These are phyloP conservation scores for Phaonia tiefii DNA, from an alignment of 2,888 invertebrate genomes.

Conservation along the genomic window DNA sequence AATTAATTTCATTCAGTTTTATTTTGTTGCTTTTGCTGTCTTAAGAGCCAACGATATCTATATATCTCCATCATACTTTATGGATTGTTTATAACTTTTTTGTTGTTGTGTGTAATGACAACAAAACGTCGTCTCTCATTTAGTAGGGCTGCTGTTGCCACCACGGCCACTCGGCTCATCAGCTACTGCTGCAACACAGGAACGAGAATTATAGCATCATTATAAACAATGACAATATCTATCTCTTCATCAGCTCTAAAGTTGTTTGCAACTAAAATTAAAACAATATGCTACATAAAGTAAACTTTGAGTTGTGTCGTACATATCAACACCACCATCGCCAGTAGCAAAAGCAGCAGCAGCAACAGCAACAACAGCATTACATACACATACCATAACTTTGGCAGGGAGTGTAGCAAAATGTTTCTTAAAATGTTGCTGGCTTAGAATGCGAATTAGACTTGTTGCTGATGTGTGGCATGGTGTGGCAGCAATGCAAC, in stretches of 20 bases:
- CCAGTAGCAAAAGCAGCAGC: background rate
- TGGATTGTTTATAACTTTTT: slow-evolving; percentile 39
- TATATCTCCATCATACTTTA: slow-evolving; percentile 40
- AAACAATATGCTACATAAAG: slow-evolving; percentile 59
- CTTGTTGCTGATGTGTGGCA: slow-evolving; percentile 9
- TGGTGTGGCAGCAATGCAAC: background rate
- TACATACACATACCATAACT: background rate
- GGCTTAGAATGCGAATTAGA: slow-evolving; percentile 32
- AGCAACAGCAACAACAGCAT: background rate
- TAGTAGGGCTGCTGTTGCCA: slow-evolving; percentile 9
- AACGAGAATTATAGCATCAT: slow-evolving; percentile 58
- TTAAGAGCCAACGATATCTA: slow-evolving; percentile 2
- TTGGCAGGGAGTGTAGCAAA: background rate
- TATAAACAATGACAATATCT: slow-evolving; percentile 63
- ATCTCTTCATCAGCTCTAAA: slow-evolving; percentile 61
- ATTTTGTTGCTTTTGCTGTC: slow-evolving; percentile 20
- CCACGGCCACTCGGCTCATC: background rate
- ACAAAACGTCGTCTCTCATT: slow-evolving; percentile 42
- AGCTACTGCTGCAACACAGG: slow-evolving; percentile 29
- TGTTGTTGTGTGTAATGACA: slow-evolving; percentile 37
- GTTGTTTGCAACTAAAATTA: slow-evolving; percentile 46
- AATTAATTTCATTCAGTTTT: slow-evolving; percentile 61
- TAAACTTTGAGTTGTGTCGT: slow-evolving; percentile 49
- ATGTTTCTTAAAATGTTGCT: background rate
- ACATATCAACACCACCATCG: slow-evolving; percentile 21